Evolutionary conservation across 2,888 invertebrate genomes (phyloP).

Genomic region (Dendrolimus houi): DNA sequence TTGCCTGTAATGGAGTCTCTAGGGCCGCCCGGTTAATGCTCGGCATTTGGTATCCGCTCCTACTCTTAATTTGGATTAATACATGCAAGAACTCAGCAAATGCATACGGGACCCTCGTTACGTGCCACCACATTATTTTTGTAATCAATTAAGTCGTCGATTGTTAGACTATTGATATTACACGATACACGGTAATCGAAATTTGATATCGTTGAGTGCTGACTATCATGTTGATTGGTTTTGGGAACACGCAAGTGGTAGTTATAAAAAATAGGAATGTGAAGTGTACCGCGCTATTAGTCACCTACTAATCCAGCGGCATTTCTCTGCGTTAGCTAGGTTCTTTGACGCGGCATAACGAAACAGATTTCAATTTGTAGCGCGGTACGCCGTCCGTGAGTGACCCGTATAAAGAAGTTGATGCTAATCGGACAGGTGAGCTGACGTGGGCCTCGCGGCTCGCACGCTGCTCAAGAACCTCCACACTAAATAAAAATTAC

Average conservation of each 20-base stretch:
- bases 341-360: slow-evolving; percentile 63
- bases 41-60: slow-evolving; percentile 51
- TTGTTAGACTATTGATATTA: slow-evolving; percentile 41
- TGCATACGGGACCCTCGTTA: slow-evolving; percentile 22
- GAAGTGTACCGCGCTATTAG: slow-evolving; percentile 39
- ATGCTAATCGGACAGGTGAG: slow-evolving; percentile 73
- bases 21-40: slow-evolving; percentile 65
- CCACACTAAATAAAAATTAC: slow-evolving; percentile 34
- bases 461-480: slow-evolving; percentile 24
- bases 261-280: slow-evolving; percentile 29
- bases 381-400: slow-evolving; percentile 51
- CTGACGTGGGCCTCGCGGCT: slow-evolving; percentile 41
- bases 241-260: slow-evolving; percentile 44
- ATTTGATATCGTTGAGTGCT: slow-evolving; percentile 57
- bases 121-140: slow-evolving; percentile 43
- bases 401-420: slow-evolving; percentile 64
- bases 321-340: slow-evolving; percentile 54
- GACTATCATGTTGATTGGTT: slow-evolving; percentile 59
- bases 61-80: slow-evolving; percentile 69
- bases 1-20: slow-evolving; percentile 75
- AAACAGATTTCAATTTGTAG: slow-evolving; percentile 68
- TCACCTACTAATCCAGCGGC: slow-evolving; percentile 56
- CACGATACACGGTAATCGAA: slow-evolving; percentile 41
- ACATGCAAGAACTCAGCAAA: slow-evolving; percentile 55
- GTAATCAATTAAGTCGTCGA: slow-evolving; percentile 61